Conservation (phyloP, 92 coral and sea anemone genomes). For the Paragorgia papillata region DNA sequence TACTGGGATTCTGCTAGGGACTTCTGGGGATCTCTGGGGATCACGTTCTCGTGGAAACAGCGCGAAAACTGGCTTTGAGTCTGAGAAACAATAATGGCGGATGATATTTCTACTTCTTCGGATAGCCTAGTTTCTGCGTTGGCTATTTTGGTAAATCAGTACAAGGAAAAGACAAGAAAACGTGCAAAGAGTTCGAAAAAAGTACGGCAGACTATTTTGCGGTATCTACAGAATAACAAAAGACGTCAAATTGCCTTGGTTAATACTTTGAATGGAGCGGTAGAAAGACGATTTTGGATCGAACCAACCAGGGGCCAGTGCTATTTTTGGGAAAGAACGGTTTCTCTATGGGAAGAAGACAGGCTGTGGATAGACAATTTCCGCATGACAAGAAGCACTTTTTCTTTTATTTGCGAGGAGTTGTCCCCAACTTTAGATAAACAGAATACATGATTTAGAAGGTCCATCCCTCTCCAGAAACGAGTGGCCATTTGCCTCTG, state of each 20-base stretch:
- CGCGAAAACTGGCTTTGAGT: neutral
- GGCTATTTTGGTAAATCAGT: neutral
- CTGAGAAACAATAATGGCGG: slow-evolving; percentile 3
- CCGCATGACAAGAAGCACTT: slow-evolving; percentile 46
- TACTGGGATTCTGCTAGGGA: slow-evolving; percentile 11
- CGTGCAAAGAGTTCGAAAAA: slow-evolving; percentile 3
- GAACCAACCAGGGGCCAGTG: slow-evolving; percentile 35
- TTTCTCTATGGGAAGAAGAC: slow-evolving; percentile 20
- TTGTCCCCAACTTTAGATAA: slow-evolving; percentile 28
- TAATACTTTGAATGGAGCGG: neutral
- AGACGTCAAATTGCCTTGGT: slow-evolving; percentile 23
- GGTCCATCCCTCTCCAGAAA: slow-evolving; percentile 35
- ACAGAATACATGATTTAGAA: slow-evolving; percentile 50
- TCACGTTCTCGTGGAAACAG: slow-evolving; percentile 1
- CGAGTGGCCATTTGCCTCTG: slow-evolving; percentile 50
- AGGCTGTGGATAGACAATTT: slow-evolving; percentile 49
- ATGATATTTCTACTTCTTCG: neutral
- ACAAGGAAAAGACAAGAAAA: slow-evolving; percentile 5
- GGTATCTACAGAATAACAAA: slow-evolving; percentile 10
- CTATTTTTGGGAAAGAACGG: slow-evolving; percentile 30
- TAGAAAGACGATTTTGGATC: slow-evolving; percentile 31
- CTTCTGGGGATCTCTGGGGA: slow-evolving; percentile 25
- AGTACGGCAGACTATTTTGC: neutral
- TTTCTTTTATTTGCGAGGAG: slow-evolving; percentile 45
- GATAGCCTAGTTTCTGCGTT: neutral